Conservation (phyloP, 2,888 invertebrate genomes). For the Keiferia lycopersicella region DNA sequence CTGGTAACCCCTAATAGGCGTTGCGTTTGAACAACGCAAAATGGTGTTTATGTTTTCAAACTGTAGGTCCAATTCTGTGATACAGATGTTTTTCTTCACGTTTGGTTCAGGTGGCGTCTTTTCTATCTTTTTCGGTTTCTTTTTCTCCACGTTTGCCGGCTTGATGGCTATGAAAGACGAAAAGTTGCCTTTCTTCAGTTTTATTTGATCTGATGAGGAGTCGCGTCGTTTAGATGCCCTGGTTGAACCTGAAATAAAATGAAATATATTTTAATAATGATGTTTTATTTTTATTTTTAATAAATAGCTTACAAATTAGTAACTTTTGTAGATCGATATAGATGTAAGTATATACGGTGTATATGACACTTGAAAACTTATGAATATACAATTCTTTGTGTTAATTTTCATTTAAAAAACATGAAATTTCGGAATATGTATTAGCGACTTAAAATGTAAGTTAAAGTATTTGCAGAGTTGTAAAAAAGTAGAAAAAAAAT, state of each 20-base stretch:
- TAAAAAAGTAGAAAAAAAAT: too few species aligned
- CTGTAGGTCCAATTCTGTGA: conserved; percentile 59
- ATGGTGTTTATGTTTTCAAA: conserved; percentile 58
- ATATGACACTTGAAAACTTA: too few species aligned
- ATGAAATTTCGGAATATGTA: too few species aligned
- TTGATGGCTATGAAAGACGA: conserved; percentile 28
- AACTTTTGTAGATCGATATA: too few species aligned
- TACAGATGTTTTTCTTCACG: conserved; percentile 16
- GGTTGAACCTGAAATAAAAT: conserved; percentile 3
- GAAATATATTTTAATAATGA: neutral
- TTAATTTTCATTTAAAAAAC: too few species aligned
- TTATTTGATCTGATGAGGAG: conserved; percentile 4
- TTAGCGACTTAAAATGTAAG: too few species aligned
- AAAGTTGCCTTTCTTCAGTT: conserved; percentile 26
- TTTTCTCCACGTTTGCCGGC: neutral
- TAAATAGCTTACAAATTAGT: too few species aligned
- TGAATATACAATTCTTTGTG: too few species aligned
- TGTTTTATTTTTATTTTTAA: too few species aligned
- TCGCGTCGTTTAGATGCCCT: neutral
- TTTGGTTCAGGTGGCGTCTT: neutral
- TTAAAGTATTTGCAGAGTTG: too few species aligned
- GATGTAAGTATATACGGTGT: too few species aligned
- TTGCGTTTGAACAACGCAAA: conserved; percentile 57
- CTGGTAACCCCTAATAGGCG: conserved; percentile 55
- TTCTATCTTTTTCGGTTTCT: neutral